Percentiles rank a stretch among this genome's conserved stretches.
phyloP scores from a whole-genome alignment of 2,797 vertebrate species.

The Dicrostonyx torquatus region DNA sequence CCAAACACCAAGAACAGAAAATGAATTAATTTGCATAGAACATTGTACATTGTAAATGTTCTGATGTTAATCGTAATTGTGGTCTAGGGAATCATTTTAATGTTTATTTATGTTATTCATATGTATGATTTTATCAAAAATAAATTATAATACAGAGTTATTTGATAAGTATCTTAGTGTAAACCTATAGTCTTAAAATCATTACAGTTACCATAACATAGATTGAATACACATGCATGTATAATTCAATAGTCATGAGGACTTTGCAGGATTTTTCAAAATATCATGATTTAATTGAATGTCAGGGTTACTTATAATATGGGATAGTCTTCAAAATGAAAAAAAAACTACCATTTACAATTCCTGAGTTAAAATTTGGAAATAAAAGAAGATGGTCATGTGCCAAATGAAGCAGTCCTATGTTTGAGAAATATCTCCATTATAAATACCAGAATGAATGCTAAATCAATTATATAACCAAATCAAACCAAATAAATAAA shows the following conservation, averaged over 20 bases:
- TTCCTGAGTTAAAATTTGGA: not conserved
- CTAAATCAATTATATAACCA: not conserved
- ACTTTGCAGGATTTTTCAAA: not conserved
- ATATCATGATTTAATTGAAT: not conserved
- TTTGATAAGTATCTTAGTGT: not conserved
- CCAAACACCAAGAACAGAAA: not conserved
- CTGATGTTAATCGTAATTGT: not conserved
- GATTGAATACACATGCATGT: not conserved
- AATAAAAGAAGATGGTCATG: not conserved
- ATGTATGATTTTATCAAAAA: not conserved
- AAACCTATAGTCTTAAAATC: not conserved
- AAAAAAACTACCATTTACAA: not conserved
- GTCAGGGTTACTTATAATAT: not conserved
- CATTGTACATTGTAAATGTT: not conserved
- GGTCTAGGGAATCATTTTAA: not conserved
- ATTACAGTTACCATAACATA: not conserved
- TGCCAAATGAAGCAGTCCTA: not conserved
- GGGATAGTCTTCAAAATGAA: not conserved
- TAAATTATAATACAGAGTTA: not conserved
- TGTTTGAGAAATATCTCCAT: not conserved
- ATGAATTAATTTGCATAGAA: not conserved
- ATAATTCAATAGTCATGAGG: not conserved
- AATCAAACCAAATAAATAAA: not conserved
- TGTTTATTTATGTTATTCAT: conserved; percentile 5
- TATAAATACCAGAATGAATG: not conserved